Evolutionary conservation across 2,888 invertebrate species (phyloP), one percentile per base, ranked within the genome.

Genomic region (Heliconius charithonia): DNA sequence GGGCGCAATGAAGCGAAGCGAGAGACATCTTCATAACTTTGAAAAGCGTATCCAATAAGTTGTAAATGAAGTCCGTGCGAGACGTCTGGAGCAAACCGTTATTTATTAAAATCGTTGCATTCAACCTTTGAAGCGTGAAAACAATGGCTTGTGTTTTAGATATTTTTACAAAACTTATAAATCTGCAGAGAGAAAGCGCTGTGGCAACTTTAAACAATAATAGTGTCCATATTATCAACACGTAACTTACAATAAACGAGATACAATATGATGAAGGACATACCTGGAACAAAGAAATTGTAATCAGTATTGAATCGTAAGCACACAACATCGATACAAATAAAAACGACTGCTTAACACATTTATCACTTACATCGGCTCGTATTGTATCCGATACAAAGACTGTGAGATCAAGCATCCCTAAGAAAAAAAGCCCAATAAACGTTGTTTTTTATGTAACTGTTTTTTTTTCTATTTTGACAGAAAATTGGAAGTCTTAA

Each of bases 281-380:
- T 85, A 93, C 93, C 93, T 93, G 93, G 76, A 93, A 93, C 90
- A 93, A 93, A 88, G 82, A 88, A 85, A 86, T 86, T 4, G 65
- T 80, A 83, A 83, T 82, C 82, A 80, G 78, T 75, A 79, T 79
- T 70, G 80, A 82, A 82, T 82, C 80, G 72, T 79, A 70, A 79
- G 79, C 73, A 27, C 76, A 77, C 79, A 77, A 77, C 67, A 79
- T 79, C 77, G 81, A 79, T 82, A 82, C 78, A 79, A 82, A 81
- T 81, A 81, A 80, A 79, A 80, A 76, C 78, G 73, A 86, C 86
- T 86, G 85, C 85, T 87, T 90, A 86, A 88, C 86, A 87, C 86
- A 86, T 87, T 86, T 86, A 86, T 85, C 86, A 85, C 84, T 86
- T 88, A 87, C 85, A 85, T 85, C 84, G 83, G 85, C 87, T 85